A percentile compares a stretch with the other conserved stretches of the same genome.
phyloP scores from a whole-genome alignment of 2,888 invertebrate species.

The Xylophagus ater region DNA sequence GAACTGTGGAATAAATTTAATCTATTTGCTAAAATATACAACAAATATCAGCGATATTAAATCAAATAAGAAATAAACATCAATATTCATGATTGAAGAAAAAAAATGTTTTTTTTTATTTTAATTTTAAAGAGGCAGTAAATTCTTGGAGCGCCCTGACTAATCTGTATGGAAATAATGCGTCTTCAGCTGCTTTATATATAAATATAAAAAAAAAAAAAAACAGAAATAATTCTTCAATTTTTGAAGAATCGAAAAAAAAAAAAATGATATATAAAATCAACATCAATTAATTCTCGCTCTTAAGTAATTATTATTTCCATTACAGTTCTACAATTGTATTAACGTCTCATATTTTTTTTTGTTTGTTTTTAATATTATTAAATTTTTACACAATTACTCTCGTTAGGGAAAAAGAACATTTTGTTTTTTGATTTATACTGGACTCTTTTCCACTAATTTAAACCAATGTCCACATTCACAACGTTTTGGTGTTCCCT shows the following conservation, averaged over 20 bases:
- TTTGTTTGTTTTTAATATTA: conserved; percentile 8
- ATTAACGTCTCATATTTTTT: no score
- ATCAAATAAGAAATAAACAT: conserved; percentile 2
- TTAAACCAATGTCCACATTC: conserved; percentile 97
- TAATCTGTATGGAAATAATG: no score
- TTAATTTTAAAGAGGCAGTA: no score
- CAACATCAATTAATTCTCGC: conserved; percentile 4
- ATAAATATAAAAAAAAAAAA: not conserved
- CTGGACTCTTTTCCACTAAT: conserved; percentile 63
- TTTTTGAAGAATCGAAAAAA: not conserved
- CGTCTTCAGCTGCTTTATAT: no score
- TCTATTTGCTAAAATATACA: no score
- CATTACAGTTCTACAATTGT: conserved; percentile 16
- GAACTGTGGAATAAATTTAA: no score
- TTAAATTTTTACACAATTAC: conserved; percentile 10
- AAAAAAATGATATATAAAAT: no score
- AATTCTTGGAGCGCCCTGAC: no score
- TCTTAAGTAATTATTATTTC: conserved; percentile 14
- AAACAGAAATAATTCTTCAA: not conserved
- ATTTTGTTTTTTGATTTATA: conserved; percentile 45
- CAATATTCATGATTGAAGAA: not conserved
- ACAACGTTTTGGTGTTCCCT: conserved; percentile 81
- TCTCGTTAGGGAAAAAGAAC: conserved; percentile 10
- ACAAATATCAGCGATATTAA: no score
- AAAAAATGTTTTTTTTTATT: no score